Conservation (phyloP, 2,888 invertebrate species). For the Amphimallon solstitiale region DNA sequence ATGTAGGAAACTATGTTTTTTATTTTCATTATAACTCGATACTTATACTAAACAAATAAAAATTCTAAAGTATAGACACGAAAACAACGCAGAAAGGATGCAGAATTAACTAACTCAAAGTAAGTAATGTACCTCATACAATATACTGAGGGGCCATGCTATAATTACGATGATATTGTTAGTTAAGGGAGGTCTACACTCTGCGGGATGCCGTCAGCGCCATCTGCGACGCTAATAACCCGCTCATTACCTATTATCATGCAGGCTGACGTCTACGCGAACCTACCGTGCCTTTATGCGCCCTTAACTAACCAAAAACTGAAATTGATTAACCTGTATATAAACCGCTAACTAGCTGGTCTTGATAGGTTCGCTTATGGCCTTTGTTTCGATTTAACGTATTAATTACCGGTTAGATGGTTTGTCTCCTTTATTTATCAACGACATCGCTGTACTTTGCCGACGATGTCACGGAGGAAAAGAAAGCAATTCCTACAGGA, state of each 20-base stretch:
- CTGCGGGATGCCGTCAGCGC: constrained; percentile 55
- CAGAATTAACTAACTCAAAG: constrained; percentile 18
- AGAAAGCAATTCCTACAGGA: no score
- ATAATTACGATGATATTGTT: constrained; percentile 48
- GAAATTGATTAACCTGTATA: constrained; percentile 58
- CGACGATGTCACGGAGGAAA: neutral
- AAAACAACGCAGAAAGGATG: constrained; percentile 5
- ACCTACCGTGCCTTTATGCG: constrained; percentile 54
- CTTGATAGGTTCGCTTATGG: constrained; percentile 53
- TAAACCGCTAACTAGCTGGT: constrained; percentile 58
- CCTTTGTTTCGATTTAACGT: constrained; percentile 42
- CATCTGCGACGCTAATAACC: constrained; percentile 59
- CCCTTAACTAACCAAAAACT: constrained; percentile 59
- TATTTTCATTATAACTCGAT: no score
- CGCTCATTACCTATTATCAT: constrained; percentile 61
- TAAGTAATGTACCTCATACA: constrained; percentile 10
- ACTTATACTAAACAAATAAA: no score
- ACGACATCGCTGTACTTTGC: neutral
- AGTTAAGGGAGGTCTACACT: constrained; percentile 49
- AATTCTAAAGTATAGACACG: neutral
- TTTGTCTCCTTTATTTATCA: constrained; percentile 43
- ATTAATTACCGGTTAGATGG: constrained; percentile 41
- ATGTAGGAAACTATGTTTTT: no score
- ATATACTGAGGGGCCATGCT: constrained; percentile 24
- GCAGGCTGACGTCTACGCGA: constrained; percentile 53